phyloP scores from a whole-genome alignment of 2,113 vertebrate genomes.

The Thunnus maccoyii region DNA sequence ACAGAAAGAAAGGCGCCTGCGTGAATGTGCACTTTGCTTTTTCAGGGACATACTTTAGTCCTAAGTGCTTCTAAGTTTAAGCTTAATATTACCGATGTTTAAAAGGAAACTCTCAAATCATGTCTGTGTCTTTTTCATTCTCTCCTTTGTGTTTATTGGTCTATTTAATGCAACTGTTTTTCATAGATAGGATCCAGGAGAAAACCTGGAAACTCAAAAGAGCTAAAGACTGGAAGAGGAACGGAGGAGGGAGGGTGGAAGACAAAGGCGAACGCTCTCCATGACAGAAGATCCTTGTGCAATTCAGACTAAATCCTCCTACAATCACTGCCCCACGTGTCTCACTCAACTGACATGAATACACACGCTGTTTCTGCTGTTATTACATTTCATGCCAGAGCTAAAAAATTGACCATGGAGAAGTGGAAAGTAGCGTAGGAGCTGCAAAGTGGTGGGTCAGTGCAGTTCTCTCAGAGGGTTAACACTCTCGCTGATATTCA shows the following conservation, averaged over 20 bases:
- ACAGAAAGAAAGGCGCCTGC: background rate
- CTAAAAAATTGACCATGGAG: constrained; percentile 1
- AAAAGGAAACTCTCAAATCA: background rate
- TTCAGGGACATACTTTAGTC: background rate
- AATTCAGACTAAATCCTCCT: background rate
- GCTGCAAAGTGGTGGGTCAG: constrained; percentile 36
- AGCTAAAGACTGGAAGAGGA: background rate
- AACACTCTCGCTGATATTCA: constrained; percentile 24
- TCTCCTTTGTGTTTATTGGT: background rate
- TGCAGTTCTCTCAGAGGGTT: constrained; percentile 33
- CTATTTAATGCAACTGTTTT: background rate
- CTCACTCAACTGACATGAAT: constrained; percentile 11
- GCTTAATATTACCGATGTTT: background rate
- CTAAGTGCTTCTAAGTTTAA: background rate
- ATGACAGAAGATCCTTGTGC: constrained; percentile 1
- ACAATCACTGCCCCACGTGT: background rate
- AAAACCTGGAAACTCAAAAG: background rate
- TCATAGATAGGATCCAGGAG: background rate
- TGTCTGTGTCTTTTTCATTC: background rate
- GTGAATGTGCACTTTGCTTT: background rate
- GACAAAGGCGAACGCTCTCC: background rate
- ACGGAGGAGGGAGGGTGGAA: background rate
- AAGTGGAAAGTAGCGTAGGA: constrained; percentile 16
- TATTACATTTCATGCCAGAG: background rate
- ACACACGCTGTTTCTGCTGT: background rate